Conservation (phyloP, 2,888 invertebrate genomes). For the Hydropsyche betteni region DNA sequence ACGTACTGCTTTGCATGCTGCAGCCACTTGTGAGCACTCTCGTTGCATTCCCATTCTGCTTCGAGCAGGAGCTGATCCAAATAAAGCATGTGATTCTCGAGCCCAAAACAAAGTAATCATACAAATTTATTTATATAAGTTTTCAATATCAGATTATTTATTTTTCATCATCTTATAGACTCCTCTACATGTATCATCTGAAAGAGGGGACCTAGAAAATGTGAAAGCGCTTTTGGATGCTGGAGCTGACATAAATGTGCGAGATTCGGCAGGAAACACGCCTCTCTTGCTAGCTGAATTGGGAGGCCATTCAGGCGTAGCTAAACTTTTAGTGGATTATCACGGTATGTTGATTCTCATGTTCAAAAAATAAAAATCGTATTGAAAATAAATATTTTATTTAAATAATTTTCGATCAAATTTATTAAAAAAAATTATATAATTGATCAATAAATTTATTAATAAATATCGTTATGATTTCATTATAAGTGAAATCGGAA, state of each 20-base stretch:
- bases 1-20: conserved; percentile 82
- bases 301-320: conserved; percentile 72
- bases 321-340: conserved; percentile 70
- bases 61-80: conserved; percentile 75
- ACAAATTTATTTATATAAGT: background rate
- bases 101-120: conserved; percentile 72
- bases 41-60: conserved; percentile 78
- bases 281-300: conserved; percentile 78
- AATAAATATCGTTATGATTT: too few relatives aligned
- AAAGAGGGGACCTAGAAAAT: conserved; percentile 80
- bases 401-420: too few relatives aligned
- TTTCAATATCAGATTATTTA: background rate
- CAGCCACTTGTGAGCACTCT: conserved; percentile 80
- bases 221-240: conserved; percentile 72
- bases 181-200: conserved; percentile 82
- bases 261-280: conserved; percentile 75
- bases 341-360: conserved; percentile 63
- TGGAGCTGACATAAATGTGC: conserved; percentile 70
- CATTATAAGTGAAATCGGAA: too few relatives aligned
- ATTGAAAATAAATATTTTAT: too few relatives aligned
- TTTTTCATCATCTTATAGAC: conserved; percentile 65
- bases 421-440: too few relatives aligned
- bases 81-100: conserved; percentile 72
- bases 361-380: too few relatives aligned
- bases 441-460: too few relatives aligned